phyloP scores from a whole-genome alignment of 2,797 vertebrate genomes.

The Catamblyrhynchus diadema region DNA sequence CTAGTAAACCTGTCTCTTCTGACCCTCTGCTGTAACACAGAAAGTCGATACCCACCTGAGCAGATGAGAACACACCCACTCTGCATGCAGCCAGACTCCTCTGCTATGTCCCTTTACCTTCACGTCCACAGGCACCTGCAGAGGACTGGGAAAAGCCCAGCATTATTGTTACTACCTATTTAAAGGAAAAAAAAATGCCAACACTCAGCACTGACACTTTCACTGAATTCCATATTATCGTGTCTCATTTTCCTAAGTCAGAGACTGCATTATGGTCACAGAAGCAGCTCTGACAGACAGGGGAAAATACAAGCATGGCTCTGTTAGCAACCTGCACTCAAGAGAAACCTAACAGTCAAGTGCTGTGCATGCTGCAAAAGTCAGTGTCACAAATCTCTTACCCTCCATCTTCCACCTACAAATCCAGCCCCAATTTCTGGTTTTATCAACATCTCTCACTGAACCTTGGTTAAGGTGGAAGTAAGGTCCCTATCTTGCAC shows the following conservation, averaged over 20 bases:
- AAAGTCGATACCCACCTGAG: background rate
- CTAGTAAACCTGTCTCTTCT: background rate
- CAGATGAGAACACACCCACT: background rate
- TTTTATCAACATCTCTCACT: background rate
- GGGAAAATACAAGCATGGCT: background rate
- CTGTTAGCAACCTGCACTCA: background rate
- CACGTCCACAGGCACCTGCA: background rate
- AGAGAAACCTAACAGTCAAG: background rate
- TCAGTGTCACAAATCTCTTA: background rate
- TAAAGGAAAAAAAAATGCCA: no score
- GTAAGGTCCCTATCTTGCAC: background rate
- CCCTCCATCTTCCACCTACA: background rate
- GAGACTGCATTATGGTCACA: background rate
- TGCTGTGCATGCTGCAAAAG: rapidly evolving
- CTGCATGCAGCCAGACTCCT: background rate
- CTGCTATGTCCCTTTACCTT: background rate
- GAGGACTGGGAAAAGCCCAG: background rate
- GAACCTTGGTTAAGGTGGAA: background rate
- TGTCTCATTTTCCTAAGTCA: background rate
- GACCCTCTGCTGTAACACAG: background rate
- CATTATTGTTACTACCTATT: background rate
- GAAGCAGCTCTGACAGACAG: background rate
- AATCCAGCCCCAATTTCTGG: background rate
- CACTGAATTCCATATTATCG: background rate
- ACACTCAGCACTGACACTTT: background rate